These are phyloP conservation scores for Zygogramma bicolorata DNA, from an alignment of 2,888 invertebrate species.

Conservation along the genomic window DNA sequence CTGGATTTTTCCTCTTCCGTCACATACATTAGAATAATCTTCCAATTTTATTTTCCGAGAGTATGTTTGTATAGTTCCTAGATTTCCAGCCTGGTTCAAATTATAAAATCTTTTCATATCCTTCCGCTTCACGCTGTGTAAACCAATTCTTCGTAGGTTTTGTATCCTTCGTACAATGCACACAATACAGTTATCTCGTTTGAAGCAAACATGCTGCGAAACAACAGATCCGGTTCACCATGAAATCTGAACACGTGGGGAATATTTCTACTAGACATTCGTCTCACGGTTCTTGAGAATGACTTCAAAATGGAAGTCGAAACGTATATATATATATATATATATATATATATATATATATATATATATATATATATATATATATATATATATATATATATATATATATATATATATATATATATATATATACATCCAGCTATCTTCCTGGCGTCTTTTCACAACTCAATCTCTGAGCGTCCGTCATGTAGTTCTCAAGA, in stretches of 20 bases:
- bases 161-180: neutral
- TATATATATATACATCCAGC: too few species aligned
- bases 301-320: too few species aligned
- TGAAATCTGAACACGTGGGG: neutral
- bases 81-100: neutral
- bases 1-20: neutral
- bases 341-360: too few species aligned
- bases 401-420: too few species aligned
- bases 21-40: neutral
- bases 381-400: too few species aligned
- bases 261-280: too few species aligned
- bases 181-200: neutral
- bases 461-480: too few species aligned
- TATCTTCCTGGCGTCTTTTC: too few species aligned
- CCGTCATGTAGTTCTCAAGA: too few species aligned
- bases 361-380: too few species aligned
- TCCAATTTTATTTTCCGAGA: neutral
- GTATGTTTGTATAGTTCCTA: neutral
- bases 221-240: neutral
- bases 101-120: slow-evolving; percentile 2
- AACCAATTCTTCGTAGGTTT: neutral
- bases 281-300: too few species aligned
- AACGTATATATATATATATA: too few species aligned
- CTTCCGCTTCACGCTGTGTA: neutral
- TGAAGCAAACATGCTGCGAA: neutral